Conservation (phyloP, 2,113 vertebrate species). For the Beaufortia kweichowensis region DNA sequence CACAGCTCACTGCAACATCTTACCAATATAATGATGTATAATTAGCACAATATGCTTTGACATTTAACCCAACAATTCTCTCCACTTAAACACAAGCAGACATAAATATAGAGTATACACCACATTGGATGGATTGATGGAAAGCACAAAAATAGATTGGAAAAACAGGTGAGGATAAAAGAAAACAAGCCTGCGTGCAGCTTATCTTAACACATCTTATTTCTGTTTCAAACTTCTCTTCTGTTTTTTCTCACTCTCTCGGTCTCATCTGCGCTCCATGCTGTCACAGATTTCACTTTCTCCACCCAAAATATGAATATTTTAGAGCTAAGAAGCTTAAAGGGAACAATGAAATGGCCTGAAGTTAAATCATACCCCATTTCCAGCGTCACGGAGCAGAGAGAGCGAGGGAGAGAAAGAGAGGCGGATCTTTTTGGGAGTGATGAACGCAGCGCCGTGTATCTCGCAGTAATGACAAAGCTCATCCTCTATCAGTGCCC, state of each 20-base stretch:
- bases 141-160: neutral
- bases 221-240: constrained; percentile 36
- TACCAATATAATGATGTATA: constrained; percentile 60
- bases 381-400: constrained; percentile 64
- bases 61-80: constrained; percentile 47
- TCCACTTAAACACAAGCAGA: constrained; percentile 39
- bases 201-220: constrained; percentile 59
- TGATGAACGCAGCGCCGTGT: constrained; percentile 52
- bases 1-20: constrained; percentile 57
- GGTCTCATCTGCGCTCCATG: constrained; percentile 40
- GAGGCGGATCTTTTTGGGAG: constrained; percentile 50
- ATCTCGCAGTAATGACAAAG: constrained; percentile 38
- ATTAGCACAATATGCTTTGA: constrained; percentile 38
- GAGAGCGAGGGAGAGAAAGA: constrained; percentile 41
- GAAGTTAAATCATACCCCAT: constrained; percentile 76
- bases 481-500: constrained; percentile 50
- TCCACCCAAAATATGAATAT: constrained; percentile 76
- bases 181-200: constrained; percentile 41
- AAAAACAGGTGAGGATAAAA: constrained; percentile 50
- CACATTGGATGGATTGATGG: neutral
- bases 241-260: constrained; percentile 42
- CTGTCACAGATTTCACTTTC: constrained; percentile 66
- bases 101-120: constrained; percentile 42
- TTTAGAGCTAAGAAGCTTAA: constrained; percentile 79
- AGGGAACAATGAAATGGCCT: constrained; percentile 77